Conservation (phyloP, 2,888 invertebrate genomes). For the Thymelicus acteon region DNA sequence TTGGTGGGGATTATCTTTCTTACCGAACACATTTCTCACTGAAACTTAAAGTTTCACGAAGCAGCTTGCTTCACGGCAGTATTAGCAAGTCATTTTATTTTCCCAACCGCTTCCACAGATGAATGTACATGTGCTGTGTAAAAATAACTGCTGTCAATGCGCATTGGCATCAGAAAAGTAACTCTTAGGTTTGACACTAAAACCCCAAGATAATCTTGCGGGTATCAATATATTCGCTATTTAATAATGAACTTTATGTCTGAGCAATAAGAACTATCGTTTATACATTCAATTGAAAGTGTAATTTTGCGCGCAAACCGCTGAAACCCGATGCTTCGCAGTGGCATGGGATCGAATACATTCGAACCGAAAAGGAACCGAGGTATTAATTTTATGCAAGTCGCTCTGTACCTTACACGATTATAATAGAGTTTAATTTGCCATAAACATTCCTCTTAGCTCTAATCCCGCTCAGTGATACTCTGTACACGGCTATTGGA, state of each 20-base stretch:
- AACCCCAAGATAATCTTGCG: conserved; percentile 45
- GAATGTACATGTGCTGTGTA: conserved; percentile 22
- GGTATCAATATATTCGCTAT: conserved; percentile 7
- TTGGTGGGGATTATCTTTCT: too few species aligned
- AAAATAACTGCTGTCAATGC: conserved; percentile 57
- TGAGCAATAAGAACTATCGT: conserved; percentile 14
- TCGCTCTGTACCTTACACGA: conserved; percentile 5
- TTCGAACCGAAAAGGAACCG: conserved; percentile 18
- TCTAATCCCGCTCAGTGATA: conserved; percentile 31
- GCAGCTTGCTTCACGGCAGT: not conserved
- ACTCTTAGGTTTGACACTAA: conserved; percentile 57
- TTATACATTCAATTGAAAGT: conserved; percentile 8
- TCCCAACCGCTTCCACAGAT: not conserved
- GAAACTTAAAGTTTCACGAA: too few species aligned
- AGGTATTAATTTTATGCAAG: conserved; percentile 6
- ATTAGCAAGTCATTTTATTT: not conserved
- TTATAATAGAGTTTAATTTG: conserved; percentile 30
- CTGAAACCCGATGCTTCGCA: conserved; percentile 64
- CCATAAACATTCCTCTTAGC: conserved; percentile 16
- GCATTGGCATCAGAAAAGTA: conserved; percentile 61
- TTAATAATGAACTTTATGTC: conserved; percentile 42
- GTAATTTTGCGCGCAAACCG: conserved; percentile 53
- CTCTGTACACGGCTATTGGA: conserved; percentile 33
- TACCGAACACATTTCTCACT: too few species aligned
- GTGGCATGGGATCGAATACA: conserved; percentile 45